Evolutionary conservation across 1,140 invertebrate species (phyloP), one percentile per base, ranked within the genome.

Genomic region (Bacillus rossius): DNA sequence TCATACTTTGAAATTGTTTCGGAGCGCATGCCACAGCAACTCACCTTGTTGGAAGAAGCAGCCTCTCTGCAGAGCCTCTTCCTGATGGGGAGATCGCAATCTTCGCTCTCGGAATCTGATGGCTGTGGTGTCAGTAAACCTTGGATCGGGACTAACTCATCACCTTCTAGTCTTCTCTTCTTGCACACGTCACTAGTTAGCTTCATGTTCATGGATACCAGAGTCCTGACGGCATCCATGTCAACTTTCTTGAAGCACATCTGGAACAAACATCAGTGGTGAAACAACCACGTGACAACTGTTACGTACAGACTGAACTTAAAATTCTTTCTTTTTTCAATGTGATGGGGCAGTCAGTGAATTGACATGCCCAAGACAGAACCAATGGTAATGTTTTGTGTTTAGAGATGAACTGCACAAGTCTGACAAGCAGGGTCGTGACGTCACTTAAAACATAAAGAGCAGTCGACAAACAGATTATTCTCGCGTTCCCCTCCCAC

Each of bases 101-200:
- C 55, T 37, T 57, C 55, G 16, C 55, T 57, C 45, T 57, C 55
- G 7, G 55, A 57, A 45, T 57, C 55, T 7, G 55, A 57, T 23
- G 55, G 55, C 40, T 57, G 55, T 22, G 55, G 55, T 20, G 55
- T 57, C 8, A 47, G 23, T n/a, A 57, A 41, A 13, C 41, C 41
- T 8, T 22, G 23, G 13, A 42, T 16, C 16, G 38, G 40, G 3
- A 55, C 14, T 14, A 22, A 3, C 8, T 25, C 29, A 23, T 40
- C 40, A 17, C 3, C 40, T 20, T 2, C 40, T 16, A 55, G 22
- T 10, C 45, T 55, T 16, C 53, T 37, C 16, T 55, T 55, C 14
- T 23, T 55, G 20, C 17, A 17, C 3, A n/a, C 8, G 17, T 22
- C 16, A 40, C 2, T 25, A 42, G 5, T 40, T n/a, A 14, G 8